A percentile compares a stretch with the other conserved stretches of the same genome.
Evolutionary conservation across 2,113 vertebrate genomes (phyloP).

Genomic region (Natator depressus): DNA sequence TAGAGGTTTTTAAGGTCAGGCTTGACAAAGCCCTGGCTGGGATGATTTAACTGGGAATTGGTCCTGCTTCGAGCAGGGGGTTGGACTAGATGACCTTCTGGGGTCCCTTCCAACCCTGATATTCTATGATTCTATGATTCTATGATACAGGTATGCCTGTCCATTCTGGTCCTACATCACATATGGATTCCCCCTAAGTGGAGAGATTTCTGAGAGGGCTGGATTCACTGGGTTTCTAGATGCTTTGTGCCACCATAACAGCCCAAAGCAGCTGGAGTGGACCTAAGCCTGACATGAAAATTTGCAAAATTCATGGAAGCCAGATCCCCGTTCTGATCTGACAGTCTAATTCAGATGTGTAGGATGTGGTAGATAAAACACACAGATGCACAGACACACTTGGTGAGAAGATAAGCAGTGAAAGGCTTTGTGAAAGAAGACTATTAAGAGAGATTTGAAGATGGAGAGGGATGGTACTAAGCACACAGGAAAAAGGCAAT

Average conservation of each 20-base stretch:
- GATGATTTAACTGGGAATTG: no score
- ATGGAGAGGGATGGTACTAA: neutral
- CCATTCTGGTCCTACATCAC: neutral
- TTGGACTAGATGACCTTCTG: no score
- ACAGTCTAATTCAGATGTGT: neutral
- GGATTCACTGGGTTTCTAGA: neutral
- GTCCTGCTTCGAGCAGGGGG: no score
- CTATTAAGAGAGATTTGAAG: neutral
- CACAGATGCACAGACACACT: neutral
- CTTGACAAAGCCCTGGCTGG: no score
- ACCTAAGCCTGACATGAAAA: neutral
- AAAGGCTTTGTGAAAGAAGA: neutral
- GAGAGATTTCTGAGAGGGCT: neutral
- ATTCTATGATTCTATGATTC: no score
- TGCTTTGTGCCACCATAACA: neutral
- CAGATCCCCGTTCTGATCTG: accelerated
- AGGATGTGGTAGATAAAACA: neutral
- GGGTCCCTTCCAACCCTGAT: no score
- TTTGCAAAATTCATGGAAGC: neutral
- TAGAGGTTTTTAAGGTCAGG: no score
- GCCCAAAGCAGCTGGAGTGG: neutral
- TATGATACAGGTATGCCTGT: neutral
- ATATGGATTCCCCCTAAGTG: neutral
- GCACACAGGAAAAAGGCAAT: accelerated
- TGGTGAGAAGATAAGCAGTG: neutral